phyloP scores from a whole-genome alignment of 2,797 vertebrate genomes.

The Phyllotis vaccarum region DNA sequence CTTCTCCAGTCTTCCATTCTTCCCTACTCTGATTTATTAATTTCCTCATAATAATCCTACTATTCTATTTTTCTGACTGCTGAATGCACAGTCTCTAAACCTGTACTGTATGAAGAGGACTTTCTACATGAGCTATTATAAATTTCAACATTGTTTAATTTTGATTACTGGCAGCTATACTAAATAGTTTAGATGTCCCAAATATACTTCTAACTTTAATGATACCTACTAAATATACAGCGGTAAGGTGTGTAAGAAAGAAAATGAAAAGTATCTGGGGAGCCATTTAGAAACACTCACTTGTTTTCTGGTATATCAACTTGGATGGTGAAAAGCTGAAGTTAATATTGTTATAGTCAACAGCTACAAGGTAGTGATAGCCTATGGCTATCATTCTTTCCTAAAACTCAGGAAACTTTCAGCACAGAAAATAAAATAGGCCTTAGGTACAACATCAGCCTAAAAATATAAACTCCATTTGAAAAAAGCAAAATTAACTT shows the following conservation, averaged over 20 bases:
- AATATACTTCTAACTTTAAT: slow-evolving; percentile 11
- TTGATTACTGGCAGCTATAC: background rate
- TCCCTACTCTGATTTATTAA: background rate
- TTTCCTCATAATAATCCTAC: background rate
- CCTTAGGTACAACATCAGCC: background rate
- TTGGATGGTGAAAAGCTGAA: background rate
- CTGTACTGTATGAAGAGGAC: background rate
- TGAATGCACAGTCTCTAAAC: slow-evolving; percentile 21
- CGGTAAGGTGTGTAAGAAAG: background rate
- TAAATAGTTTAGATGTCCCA: slow-evolving; percentile 16
- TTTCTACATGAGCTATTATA: background rate
- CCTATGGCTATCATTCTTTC: background rate
- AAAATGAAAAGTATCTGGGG: background rate
- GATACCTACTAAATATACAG: slow-evolving; percentile 53
- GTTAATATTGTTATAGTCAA: slow-evolving; percentile 38
- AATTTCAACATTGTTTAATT: slow-evolving; percentile 53
- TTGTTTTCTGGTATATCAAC: slow-evolving; percentile 19
- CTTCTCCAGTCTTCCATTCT: background rate
- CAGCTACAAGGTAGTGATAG: background rate
- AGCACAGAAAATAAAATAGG: background rate
- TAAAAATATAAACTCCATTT: background rate
- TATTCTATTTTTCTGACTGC: background rate
- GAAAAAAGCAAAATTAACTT: background rate
- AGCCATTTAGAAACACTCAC: background rate
- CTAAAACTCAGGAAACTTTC: slow-evolving; percentile 35